Evolutionary conservation across 2,797 vertebrate genomes (phyloP).

Genomic region (Choloepus didactylus): DNA sequence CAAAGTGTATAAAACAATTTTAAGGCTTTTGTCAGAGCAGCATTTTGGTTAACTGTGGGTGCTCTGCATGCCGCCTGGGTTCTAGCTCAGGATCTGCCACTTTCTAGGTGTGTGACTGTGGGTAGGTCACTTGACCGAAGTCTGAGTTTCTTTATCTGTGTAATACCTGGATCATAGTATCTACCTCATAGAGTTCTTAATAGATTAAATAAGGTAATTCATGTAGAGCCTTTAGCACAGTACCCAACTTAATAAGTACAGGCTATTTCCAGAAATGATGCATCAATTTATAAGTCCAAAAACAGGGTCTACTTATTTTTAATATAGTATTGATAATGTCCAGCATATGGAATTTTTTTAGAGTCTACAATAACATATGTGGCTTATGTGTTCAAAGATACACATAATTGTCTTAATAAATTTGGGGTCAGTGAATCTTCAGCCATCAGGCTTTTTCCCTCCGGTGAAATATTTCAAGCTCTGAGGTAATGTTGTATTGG

Average conservation of each 20-base stretch:
- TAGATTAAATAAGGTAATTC: constrained; percentile 19
- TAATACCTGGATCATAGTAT: background rate
- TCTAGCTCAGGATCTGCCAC: background rate
- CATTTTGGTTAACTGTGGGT: background rate
- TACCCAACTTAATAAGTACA: background rate
- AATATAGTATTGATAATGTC: constrained; percentile 18
- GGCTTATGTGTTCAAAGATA: constrained; percentile 33
- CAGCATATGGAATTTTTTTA: background rate
- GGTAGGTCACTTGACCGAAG: background rate
- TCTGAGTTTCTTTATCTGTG: constrained; percentile 31
- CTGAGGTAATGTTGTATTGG: background rate
- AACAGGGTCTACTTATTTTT: constrained; percentile 28
- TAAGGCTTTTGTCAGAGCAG: background rate
- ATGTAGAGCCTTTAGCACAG: background rate
- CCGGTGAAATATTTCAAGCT: constrained; percentile 32
- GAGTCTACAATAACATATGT: background rate
- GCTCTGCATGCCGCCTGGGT: background rate
- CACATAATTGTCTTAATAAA: background rate
- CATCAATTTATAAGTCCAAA: background rate
- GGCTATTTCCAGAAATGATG: constrained; percentile 16
- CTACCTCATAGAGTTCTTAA: background rate
- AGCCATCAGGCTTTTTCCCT: background rate
- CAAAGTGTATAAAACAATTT: background rate
- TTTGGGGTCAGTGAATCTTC: background rate
- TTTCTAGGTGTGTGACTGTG: constrained; percentile 10